A percentile compares a stretch with the other conserved stretches of the same genome.
Evolutionary conservation across 2,113 vertebrate species (phyloP).

Genomic region (Indicator indicator): DNA sequence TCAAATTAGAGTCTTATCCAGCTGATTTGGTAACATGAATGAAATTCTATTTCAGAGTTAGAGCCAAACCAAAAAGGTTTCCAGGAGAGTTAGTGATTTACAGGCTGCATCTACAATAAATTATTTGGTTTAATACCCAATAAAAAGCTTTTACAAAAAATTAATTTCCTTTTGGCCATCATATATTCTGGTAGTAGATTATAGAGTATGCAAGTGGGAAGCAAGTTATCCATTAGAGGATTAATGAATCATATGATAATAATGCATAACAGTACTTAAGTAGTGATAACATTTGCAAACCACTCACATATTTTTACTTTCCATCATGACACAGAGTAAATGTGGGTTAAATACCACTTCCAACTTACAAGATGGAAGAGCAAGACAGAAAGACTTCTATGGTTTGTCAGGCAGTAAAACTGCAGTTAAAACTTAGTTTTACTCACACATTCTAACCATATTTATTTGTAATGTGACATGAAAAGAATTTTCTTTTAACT

Average conservation of each 20-base stretch:
- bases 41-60: neutral
- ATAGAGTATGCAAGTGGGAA: neutral
- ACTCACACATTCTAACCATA: neutral
- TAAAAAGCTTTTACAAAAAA: neutral
- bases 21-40: neutral
- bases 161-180: neutral
- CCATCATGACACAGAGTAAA: neutral
- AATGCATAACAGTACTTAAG: neutral
- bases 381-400: neutral
- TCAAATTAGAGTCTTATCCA: neutral
- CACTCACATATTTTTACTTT: neutral
- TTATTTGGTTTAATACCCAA: neutral
- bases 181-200: neutral
- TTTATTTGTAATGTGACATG: neutral
- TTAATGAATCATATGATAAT: constrained; percentile 14
- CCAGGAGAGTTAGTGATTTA: neutral
- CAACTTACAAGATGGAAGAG: neutral
- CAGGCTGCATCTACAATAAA: neutral
- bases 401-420: neutral
- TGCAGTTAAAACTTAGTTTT: neutral
- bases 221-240: neutral
- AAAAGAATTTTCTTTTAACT: neutral
- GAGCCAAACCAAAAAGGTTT: neutral
- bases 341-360: neutral
- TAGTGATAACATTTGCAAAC: constrained; percentile 1